Base-by-base conservation (phyloP, 2,113 vertebrate genomes). In the Tragelaphus scriptus region DNA sequence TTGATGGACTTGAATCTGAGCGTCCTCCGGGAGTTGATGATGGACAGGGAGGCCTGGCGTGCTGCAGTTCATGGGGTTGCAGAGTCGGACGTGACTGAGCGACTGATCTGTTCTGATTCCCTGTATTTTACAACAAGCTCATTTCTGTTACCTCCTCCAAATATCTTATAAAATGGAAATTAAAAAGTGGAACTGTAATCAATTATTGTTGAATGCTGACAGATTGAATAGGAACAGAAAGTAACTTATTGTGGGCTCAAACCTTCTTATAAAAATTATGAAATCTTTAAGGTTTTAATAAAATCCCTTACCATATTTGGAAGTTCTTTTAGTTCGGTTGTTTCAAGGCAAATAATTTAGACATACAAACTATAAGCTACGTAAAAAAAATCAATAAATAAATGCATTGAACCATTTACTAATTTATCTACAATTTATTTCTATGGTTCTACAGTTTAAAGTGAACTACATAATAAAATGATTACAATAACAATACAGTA, bases 81-180 rank as follows among this genome's bases (percentile, higher is more conserved):
- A 40, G 36, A 40, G 36, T 40, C 36, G 36, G 36, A 40, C 36
- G 5, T 44, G 44, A 44, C 44, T 44, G 44, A 44, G 44, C 44
- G 5, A 44, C 44, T 44, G 44, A 44, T 44, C 44, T 44, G 44
- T 5, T 44, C 44, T 44, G 44, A 26, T n/a, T 93, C 32, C 11
- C 8, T 93, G 7, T 8, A 85, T 47, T 92, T 96, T 5, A 71
- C 10, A 91, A 68, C 32, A 58, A 92, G 51, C 30, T 95, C 40
- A 71, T 49, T 58, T 93, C 89, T 23, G 2, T 58, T 92, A 88
- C 28, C 91, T 97, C 16, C 16, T 90, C 92, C 79, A 85, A 68
- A 85, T 95, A 97, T 88, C 21, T 88, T 51, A 88, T n/a, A 87
- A 85, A 49, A 93, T 65, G 47, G 17, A 90, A 96, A 80, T 49